Evolutionary conservation across 2,113 vertebrate genomes (phyloP), one percentile per base, ranked within the genome.

Genomic region (Poeciliopsis occidentalis): DNA sequence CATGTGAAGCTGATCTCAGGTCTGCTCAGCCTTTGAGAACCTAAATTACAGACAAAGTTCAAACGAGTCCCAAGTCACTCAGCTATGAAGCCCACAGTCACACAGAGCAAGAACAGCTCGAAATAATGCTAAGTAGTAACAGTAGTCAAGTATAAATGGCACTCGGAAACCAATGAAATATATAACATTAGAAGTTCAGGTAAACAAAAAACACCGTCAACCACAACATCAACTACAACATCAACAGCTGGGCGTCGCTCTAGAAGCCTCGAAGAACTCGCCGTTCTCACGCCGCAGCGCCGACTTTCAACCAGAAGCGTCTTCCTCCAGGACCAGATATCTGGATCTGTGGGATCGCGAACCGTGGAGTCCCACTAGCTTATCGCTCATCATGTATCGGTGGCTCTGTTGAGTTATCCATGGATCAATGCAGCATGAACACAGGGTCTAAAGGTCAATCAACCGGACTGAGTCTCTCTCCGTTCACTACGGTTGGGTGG

Each of bases 101-200:
- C 76, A 69, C 82, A 81, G 85, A 84, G 87, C 85, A 1, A 71
- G 60, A 88, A 84, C 82, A 27, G 77, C 89, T 88, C 87, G 31
- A 80, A 72, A 87, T 87, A 91, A 90, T n/a, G n/a, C n/a, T n/a
- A n/a, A 85, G 85, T 84, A 87, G 75, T 84, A 91, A 90, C 88
- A 89, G 87, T 80, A 83, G 85, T 92, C 82, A 81, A 83, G 91
- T 90, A 91, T 86, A 92, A 90, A 91, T 90, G 88, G 87, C 88
- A 89, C 91, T 89, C 87, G 65, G 80, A 85, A 87, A 90, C 91
- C 83, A 91, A 84, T 81, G 78, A 88, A 84, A 91, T 86, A 90
- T 76, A 87, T 83, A 84, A 89, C 87, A 76, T 75, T 86, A 80
- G 86, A 85, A 88, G 87, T 87, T 87, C 74, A 82, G 84, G 80